These are phyloP conservation scores for Mesoligia furuncula DNA, from an alignment of 2,888 invertebrate genomes.

Conservation along the genomic window DNA sequence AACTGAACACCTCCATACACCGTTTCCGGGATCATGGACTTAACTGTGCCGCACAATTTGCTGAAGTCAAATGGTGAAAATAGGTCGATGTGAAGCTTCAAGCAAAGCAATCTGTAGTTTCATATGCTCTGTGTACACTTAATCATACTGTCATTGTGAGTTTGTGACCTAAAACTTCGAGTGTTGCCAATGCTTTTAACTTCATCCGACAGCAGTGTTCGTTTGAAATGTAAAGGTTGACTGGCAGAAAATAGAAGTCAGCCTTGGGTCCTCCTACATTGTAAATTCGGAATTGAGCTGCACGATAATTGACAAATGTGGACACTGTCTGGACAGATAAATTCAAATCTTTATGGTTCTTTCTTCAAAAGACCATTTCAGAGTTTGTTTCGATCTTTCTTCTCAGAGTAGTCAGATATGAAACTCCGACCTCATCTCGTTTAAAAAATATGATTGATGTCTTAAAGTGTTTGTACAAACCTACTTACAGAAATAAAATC, in stretches of 20 bases:
- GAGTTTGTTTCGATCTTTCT: too few species aligned
- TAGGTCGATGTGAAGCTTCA: constrained; percentile 37
- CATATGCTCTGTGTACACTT: constrained; percentile 39
- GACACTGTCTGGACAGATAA: neutral
- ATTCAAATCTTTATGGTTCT: neutral
- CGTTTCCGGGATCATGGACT: constrained; percentile 18
- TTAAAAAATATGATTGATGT: neutral
- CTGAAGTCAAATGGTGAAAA: constrained; percentile 29
- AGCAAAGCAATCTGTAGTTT: constrained; percentile 36
- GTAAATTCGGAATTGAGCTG: neutral
- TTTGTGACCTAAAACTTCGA: constrained; percentile 1
- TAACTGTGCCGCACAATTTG: constrained; percentile 22
- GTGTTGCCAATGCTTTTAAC: neutral
- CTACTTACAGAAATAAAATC: neutral
- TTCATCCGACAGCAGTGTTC: neutral
- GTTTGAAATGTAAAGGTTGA: neutral
- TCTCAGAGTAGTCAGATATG: too few species aligned
- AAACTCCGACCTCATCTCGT: neutral
- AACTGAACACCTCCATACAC: neutral
- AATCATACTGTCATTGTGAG: constrained; percentile 38
- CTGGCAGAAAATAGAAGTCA: neutral
- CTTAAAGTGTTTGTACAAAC: neutral
- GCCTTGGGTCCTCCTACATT: neutral
- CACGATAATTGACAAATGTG: neutral
- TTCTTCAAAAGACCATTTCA: neutral